phyloP scores from a whole-genome alignment of 1,140 invertebrate species.

The Drosophila ironensis region DNA sequence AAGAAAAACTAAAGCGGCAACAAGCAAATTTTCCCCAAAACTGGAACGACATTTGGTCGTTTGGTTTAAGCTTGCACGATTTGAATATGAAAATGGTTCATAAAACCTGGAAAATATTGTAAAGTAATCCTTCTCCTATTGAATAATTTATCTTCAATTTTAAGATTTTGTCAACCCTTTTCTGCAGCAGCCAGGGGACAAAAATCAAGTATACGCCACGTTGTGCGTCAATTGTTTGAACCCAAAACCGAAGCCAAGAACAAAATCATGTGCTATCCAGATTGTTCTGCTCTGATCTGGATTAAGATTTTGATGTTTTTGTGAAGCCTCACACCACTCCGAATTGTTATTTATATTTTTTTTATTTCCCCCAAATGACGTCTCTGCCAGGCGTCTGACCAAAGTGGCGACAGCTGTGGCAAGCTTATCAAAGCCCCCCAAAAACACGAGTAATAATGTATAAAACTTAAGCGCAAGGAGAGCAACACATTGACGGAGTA shows the following conservation, averaged over 20 bases:
- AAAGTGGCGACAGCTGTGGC: slow-evolving; percentile 46
- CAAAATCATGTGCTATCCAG: background rate
- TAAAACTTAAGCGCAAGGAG: background rate
- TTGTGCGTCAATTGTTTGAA: slow-evolving; percentile 22
- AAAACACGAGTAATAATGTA: slow-evolving; percentile 16
- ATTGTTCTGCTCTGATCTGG: background rate
- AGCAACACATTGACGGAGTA: background rate
- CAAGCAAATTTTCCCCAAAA: too few species aligned
- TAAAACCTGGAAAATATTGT: too few species aligned
- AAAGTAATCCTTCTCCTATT: too few species aligned
- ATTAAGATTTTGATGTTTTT: background rate
- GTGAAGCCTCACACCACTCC: slow-evolving; percentile 6
- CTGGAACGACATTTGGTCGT: too few species aligned
- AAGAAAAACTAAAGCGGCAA: too few species aligned
- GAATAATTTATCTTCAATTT: background rate
- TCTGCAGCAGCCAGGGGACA: background rate
- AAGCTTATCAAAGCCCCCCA: slow-evolving; percentile 58
- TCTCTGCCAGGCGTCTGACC: slow-evolving; percentile 50
- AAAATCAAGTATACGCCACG: slow-evolving; percentile 15
- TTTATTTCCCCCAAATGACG: slow-evolving; percentile 11
- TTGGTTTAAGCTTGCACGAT: too few species aligned
- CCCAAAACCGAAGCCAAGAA: background rate
- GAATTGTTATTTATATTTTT: background rate
- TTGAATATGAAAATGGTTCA: too few species aligned
- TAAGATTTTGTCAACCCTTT: background rate